A percentile compares a stretch with the other conserved stretches of the same genome.
Evolutionary conservation across 2,113 vertebrate genomes (phyloP).

Genomic region (Geothlypis trichas): DNA sequence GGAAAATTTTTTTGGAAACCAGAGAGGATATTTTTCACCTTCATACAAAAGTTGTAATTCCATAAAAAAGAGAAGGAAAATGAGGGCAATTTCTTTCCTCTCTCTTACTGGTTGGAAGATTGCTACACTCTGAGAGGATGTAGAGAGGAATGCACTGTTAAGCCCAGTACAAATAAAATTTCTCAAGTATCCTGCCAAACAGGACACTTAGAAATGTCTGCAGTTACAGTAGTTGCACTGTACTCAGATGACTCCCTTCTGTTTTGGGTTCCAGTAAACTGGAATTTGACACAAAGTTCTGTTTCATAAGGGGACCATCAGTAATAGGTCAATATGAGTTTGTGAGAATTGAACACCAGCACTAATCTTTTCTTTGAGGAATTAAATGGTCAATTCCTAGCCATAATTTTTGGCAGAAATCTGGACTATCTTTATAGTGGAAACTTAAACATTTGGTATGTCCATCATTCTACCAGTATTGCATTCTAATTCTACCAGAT

Average conservation of each 20-base stretch:
- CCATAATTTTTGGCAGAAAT: not conserved
- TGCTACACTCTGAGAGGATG: not conserved
- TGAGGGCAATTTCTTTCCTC: not conserved
- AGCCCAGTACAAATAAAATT: not conserved
- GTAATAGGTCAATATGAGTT: not conserved
- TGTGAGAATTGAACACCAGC: not conserved
- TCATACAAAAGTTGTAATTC: not conserved
- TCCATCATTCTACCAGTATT: not conserved
- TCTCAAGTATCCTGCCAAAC: not conserved
- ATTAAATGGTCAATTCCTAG: not conserved
- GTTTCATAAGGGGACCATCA: not conserved
- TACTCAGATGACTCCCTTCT: not conserved
- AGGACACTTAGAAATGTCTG: not conserved
- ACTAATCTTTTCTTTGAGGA: not conserved
- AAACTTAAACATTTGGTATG: not conserved
- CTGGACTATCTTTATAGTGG: not conserved
- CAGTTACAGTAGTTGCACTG: not conserved
- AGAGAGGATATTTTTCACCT: not conserved
- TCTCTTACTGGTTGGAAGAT: not conserved
- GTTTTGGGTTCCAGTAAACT: not conserved
- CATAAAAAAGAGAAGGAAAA: not conserved
- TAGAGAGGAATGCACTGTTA: not conserved
- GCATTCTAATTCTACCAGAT: not conserved
- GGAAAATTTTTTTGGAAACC: not conserved
- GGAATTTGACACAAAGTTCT: not conserved